Evolutionary conservation across 2,888 invertebrate species (phyloP).

Genomic region (Actias luna): DNA sequence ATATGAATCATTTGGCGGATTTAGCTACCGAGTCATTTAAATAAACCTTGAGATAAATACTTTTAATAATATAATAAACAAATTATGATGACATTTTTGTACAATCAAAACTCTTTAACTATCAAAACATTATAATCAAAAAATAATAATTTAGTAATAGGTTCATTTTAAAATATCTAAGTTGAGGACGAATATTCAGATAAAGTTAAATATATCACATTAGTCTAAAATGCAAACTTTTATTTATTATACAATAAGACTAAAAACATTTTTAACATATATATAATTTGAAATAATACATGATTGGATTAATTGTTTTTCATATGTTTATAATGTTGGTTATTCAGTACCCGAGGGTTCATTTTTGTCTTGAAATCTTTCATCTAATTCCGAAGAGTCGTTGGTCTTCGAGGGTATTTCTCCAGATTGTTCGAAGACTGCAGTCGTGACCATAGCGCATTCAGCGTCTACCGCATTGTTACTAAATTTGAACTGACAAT

Average conservation of each 20-base stretch:
- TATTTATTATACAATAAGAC: no score
- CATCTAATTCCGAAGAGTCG: background rate
- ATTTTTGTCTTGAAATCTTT: background rate
- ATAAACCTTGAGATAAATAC: background rate
- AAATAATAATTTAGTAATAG: no score
- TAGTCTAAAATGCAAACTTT: no score
- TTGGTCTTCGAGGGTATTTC: background rate
- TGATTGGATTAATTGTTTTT: no score
- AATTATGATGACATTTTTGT: background rate
- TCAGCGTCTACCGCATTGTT: background rate
- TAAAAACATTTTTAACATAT: no score
- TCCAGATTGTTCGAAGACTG: background rate
- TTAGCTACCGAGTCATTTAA: background rate
- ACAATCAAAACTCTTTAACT: no score
- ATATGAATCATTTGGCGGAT: conserved; percentile 7
- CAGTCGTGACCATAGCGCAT: background rate
- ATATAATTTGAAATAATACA: no score
- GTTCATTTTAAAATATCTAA: no score
- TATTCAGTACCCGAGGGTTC: background rate
- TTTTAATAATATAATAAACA: background rate
- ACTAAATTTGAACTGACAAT: background rate
- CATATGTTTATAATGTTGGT: background rate
- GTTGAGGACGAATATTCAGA: no score
- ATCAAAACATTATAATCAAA: no score
- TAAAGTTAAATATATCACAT: no score